A percentile compares a stretch with the other conserved stretches of the same genome.
Conservation (phyloP, 2,113 vertebrate species). For the Charina bottae region DNA sequence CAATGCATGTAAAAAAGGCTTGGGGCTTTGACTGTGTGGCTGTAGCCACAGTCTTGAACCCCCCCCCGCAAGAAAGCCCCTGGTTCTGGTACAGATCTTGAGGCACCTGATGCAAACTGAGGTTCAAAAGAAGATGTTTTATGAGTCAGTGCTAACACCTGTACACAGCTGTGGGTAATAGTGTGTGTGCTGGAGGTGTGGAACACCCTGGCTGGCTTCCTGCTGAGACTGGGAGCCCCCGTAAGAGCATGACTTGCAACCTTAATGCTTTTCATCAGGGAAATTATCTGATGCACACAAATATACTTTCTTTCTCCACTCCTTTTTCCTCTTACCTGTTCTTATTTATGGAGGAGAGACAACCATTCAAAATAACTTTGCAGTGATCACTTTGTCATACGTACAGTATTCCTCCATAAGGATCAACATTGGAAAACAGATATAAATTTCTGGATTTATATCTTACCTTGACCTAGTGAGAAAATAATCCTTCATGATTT, state of each 20-base stretch:
- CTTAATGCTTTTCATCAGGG: not conserved
- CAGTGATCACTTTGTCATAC: not conserved
- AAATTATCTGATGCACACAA: not conserved
- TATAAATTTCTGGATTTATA: not conserved
- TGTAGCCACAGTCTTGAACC: not conserved
- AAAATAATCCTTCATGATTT: not conserved
- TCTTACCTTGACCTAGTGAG: not conserved
- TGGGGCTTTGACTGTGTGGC: not conserved
- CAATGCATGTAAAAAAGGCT: not conserved
- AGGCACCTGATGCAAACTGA: not conserved
- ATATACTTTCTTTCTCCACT: not conserved
- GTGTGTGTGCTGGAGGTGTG: not conserved
- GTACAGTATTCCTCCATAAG: too few relatives aligned
- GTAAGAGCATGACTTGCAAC: not conserved
- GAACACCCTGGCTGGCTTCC: not conserved
- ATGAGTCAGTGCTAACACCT: not conserved
- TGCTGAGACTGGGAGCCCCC: not conserved
- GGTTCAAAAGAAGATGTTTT: not conserved
- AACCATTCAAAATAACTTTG: not conserved
- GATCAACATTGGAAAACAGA: not conserved
- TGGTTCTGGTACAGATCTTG: not conserved
- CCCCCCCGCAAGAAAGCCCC: not conserved
- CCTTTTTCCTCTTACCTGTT: not conserved
- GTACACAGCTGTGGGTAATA: not conserved
- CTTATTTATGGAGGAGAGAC: not conserved